phyloP scores from a whole-genome alignment of 2,113 vertebrate genomes.

The Nestor notabilis region DNA sequence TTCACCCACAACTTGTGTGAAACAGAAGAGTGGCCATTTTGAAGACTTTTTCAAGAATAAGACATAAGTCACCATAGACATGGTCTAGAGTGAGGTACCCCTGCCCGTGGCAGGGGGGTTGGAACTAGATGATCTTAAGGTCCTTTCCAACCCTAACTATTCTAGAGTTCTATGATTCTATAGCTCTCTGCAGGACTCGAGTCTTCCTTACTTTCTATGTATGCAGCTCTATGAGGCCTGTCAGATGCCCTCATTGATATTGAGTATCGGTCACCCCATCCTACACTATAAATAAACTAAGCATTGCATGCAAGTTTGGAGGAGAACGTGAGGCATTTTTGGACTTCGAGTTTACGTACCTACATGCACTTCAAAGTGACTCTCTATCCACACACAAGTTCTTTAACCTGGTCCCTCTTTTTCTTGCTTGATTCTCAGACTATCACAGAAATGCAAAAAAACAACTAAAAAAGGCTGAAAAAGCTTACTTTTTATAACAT shows the following conservation, averaged over 20 bases:
- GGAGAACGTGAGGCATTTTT: not conserved
- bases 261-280: not conserved
- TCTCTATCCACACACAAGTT: not conserved
- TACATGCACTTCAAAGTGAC: not conserved
- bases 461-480: not conserved
- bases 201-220: not conserved
- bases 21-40: not conserved
- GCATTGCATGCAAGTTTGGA: not conserved
- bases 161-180: too few species aligned
- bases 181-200: not conserved
- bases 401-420: not conserved
- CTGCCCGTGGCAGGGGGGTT: too few species aligned
- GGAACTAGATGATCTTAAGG: too few species aligned
- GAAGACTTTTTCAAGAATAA: not conserved
- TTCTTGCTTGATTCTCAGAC: not conserved
- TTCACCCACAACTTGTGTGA: not conserved
- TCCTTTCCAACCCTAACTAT: too few species aligned
- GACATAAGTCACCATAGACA: not conserved
- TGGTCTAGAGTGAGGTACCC: too few species aligned
- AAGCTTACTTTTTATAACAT: not conserved
- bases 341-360: not conserved
- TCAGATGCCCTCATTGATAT: not conserved
- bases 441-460: not conserved
- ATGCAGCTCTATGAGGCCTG: not conserved
- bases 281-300: not conserved